A percentile compares a stretch with the other conserved stretches of the same genome.
Evolutionary conservation across 2,113 vertebrate species (phyloP).

Genomic region (Apus apus): DNA sequence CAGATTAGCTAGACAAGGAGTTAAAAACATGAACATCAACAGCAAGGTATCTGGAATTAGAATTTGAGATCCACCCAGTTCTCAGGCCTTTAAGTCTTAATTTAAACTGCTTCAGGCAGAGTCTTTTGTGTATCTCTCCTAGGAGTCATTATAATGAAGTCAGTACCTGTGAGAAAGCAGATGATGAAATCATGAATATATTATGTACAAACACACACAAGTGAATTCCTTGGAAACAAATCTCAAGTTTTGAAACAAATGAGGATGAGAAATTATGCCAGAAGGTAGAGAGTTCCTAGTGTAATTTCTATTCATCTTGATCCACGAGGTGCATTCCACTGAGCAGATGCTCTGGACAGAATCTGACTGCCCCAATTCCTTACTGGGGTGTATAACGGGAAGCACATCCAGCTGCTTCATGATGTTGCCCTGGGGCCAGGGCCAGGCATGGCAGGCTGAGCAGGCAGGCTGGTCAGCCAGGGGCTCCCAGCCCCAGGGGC

Average conservation of each 20-base stretch:
- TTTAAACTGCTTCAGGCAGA: background rate
- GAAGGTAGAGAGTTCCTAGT: background rate
- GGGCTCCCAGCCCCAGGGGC: background rate
- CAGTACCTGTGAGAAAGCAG: background rate
- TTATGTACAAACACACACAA: background rate
- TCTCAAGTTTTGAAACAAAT: background rate
- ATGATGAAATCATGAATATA: slow-evolving; percentile 3
- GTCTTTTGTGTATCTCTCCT: background rate
- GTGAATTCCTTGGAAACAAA: background rate
- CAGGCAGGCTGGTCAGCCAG: background rate
- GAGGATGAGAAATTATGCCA: background rate
- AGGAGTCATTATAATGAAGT: background rate
- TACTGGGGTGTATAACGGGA: background rate
- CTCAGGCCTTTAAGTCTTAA: background rate
- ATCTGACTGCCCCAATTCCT: background rate
- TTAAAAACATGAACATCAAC: background rate
- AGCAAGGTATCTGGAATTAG: background rate
- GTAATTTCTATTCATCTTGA: background rate
- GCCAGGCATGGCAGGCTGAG: background rate
- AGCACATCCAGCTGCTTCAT: rapidly evolving
- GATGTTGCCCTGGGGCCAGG: background rate
- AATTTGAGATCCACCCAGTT: background rate
- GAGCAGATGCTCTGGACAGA: background rate
- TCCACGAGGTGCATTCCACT: background rate
- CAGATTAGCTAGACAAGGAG: background rate